Evolutionary conservation across 2,888 invertebrate species (phyloP).

Genomic region (Synanthedon andrenaeformis): DNA sequence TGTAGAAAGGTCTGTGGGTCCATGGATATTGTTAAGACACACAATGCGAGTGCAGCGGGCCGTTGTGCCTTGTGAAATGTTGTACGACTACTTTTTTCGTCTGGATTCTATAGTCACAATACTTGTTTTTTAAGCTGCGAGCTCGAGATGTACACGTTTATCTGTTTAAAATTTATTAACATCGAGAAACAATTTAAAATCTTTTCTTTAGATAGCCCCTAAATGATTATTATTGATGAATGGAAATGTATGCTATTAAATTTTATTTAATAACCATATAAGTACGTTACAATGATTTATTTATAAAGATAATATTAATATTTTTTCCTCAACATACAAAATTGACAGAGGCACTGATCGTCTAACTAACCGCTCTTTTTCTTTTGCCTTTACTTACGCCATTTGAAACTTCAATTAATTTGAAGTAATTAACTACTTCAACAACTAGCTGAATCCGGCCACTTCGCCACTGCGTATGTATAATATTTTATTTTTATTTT

Average conservation of each 20-base stretch:
- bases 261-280: constrained; percentile 23
- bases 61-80: constrained; percentile 70
- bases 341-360: too few relatives aligned
- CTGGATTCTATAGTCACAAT: constrained; percentile 67
- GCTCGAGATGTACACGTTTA: constrained; percentile 69
- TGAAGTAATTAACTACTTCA: too few relatives aligned
- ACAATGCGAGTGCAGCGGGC: constrained; percentile 66
- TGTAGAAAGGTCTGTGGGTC: constrained; percentile 40
- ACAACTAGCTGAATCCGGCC: too few relatives aligned
- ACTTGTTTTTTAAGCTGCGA: constrained; percentile 66
- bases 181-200: constrained; percentile 69
- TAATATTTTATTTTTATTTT: too few relatives aligned
- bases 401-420: too few relatives aligned
- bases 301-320: too few relatives aligned
- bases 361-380: too few relatives aligned
- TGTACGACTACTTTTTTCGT: constrained; percentile 71
- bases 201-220: constrained; percentile 54
- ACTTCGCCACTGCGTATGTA: too few relatives aligned
- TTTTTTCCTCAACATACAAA: too few relatives aligned
- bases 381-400: too few relatives aligned
- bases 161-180: constrained; percentile 71
- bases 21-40: constrained; percentile 63
- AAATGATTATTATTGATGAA: constrained; percentile 59
- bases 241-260: constrained; percentile 48
- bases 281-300: too few relatives aligned